Conservation (phyloP, 2,113 vertebrate species). For the Montifringilla adamsi region DNA sequence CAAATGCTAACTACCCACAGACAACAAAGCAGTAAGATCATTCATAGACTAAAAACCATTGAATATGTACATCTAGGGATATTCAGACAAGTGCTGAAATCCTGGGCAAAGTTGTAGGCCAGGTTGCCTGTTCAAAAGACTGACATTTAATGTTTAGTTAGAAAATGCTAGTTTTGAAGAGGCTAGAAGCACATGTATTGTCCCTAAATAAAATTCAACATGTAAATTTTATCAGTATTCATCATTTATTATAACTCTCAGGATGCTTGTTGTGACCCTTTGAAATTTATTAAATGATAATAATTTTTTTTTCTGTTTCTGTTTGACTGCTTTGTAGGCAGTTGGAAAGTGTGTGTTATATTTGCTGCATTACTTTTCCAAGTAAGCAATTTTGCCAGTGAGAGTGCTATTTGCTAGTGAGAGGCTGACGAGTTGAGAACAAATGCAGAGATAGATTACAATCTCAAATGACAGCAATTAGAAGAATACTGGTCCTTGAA, state of each 20-base stretch:
- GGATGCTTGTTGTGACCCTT: neutral
- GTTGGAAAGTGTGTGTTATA: neutral
- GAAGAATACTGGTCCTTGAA: neutral
- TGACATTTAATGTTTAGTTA: neutral
- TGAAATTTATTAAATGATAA: neutral
- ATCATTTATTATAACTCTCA: neutral
- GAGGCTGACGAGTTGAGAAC: neutral
- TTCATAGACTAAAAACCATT: constrained; percentile 10
- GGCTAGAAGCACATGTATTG: neutral
- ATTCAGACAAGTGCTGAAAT: neutral
- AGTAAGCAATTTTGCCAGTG: neutral
- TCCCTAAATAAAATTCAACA: neutral
- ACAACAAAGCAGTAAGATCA: constrained; percentile 14
- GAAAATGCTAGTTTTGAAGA: neutral
- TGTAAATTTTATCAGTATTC: neutral
- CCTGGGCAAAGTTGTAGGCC: neutral
- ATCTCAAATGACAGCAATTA: neutral
- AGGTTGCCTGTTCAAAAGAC: neutral
- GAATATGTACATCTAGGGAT: neutral
- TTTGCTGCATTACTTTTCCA: neutral
- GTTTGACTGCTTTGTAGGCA: neutral
- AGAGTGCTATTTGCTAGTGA: neutral
- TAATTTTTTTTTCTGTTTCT: neutral
- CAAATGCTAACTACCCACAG: constrained; percentile 10
- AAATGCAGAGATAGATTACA: neutral